Evolutionary conservation across 2,113 vertebrate species (phyloP).

Genomic region (Catagonus wagneri): DNA sequence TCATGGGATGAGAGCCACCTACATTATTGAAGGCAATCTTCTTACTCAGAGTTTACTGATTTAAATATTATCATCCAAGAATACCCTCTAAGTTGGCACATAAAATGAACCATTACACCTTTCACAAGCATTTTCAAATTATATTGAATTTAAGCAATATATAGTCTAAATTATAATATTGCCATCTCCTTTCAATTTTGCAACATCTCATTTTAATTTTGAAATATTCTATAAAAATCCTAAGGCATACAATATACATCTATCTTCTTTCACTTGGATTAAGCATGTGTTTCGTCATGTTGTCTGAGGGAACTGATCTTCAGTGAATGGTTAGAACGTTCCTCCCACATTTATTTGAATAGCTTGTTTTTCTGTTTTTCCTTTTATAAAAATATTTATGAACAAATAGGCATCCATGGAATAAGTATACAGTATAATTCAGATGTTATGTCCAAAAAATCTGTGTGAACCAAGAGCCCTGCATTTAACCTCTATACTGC

Average conservation of each 20-base stretch:
- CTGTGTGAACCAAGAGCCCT: slow-evolving; percentile 91
- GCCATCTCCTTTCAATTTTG: slow-evolving; percentile 94
- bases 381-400: slow-evolving; percentile 94
- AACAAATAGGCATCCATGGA: slow-evolving; percentile 96
- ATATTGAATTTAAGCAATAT: slow-evolving; percentile 95
- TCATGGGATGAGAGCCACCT: background rate
- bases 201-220: slow-evolving; percentile 82
- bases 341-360: slow-evolving; percentile 95
- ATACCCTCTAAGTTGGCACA: background rate
- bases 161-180: slow-evolving; percentile 93
- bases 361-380: slow-evolving; percentile 93
- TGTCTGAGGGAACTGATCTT: slow-evolving; percentile 95
- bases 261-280: slow-evolving; percentile 95
- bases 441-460: slow-evolving; percentile 91
- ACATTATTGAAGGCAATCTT: background rate
- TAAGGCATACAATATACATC: slow-evolving; percentile 95
- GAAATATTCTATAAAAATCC: slow-evolving; percentile 89
- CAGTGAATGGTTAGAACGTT: slow-evolving; percentile 95
- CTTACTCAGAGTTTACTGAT: background rate
- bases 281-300: slow-evolving; percentile 94
- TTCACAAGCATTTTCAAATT: slow-evolving; percentile 96
- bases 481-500: slow-evolving; percentile 91
- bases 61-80: background rate
- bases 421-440: slow-evolving; percentile 90
- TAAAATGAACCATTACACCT: slow-evolving; percentile 86